These are phyloP conservation scores for Todiramphus chloris DNA, from an alignment of 2,113 vertebrate genomes.

Conservation along the genomic window DNA sequence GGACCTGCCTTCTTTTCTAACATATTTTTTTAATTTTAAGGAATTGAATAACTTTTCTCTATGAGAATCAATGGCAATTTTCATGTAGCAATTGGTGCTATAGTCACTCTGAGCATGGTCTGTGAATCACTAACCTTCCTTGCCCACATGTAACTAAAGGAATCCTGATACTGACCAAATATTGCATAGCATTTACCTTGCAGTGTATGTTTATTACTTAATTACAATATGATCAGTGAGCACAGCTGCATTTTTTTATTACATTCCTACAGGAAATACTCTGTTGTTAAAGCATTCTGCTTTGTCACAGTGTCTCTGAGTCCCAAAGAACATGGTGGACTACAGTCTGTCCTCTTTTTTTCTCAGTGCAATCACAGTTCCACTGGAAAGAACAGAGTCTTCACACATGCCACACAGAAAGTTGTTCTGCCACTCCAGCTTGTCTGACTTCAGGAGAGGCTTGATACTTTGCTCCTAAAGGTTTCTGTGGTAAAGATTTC, in stretches of 20 bases:
- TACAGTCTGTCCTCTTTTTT: not conserved
- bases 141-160: not conserved
- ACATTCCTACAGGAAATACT: not conserved
- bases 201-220: not conserved
- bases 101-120: not conserved
- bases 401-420: not conserved
- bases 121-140: not conserved
- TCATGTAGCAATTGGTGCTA: not conserved
- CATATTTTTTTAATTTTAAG: not conserved
- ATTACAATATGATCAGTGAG: not conserved
- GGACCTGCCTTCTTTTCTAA: not conserved
- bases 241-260: not conserved
- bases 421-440: not conserved
- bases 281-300: not conserved
- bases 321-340: not conserved
- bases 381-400: not conserved
- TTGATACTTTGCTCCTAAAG: not conserved
- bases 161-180: not conserved
- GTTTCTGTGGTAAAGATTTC: not conserved
- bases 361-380: not conserved
- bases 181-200: not conserved
- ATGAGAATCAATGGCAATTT: not conserved
- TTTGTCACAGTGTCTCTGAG: not conserved
- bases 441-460: not conserved
- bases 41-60: not conserved